phyloP scores from a whole-genome alignment of 2,888 invertebrate genomes.

The Phrixothrix hirtus region DNA sequence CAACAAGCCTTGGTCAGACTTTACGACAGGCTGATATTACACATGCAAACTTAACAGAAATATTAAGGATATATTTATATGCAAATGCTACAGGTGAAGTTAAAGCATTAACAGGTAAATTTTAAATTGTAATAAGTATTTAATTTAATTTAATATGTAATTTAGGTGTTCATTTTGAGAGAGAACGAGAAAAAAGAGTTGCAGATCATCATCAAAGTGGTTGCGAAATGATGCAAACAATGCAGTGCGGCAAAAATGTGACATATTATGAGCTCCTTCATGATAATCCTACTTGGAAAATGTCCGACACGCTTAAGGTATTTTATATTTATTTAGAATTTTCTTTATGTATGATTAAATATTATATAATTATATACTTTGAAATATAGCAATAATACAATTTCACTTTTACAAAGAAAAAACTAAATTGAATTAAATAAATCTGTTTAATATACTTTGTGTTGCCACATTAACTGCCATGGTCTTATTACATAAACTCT shows the following conservation, averaged over 20 bases:
- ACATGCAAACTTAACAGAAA: constrained; percentile 88
- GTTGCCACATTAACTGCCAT: too few species aligned
- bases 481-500: too few species aligned
- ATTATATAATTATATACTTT: too few species aligned
- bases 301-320: constrained; percentile 73
- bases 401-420: too few species aligned
- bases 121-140: not conserved
- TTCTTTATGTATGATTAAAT: too few species aligned
- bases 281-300: constrained; percentile 76
- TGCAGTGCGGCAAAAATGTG: constrained; percentile 73
- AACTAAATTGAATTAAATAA: too few species aligned
- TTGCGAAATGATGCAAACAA: constrained; percentile 64
- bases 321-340: not conserved
- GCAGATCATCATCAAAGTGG: constrained; percentile 83
- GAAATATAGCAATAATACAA: too few species aligned
- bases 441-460: too few species aligned
- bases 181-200: constrained; percentile 77
- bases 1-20: constrained; percentile 88
- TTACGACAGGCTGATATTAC: constrained; percentile 88
- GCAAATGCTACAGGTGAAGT: constrained; percentile 88
- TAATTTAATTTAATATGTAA: not conserved
- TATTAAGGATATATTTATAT: constrained; percentile 87
- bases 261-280: constrained; percentile 79
- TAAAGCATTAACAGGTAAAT: constrained; percentile 69
- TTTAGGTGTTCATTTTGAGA: constrained; percentile 74